These are phyloP conservation scores for Melanchra persicariae DNA, from an alignment of 2,888 invertebrate species.

Conservation along the genomic window DNA sequence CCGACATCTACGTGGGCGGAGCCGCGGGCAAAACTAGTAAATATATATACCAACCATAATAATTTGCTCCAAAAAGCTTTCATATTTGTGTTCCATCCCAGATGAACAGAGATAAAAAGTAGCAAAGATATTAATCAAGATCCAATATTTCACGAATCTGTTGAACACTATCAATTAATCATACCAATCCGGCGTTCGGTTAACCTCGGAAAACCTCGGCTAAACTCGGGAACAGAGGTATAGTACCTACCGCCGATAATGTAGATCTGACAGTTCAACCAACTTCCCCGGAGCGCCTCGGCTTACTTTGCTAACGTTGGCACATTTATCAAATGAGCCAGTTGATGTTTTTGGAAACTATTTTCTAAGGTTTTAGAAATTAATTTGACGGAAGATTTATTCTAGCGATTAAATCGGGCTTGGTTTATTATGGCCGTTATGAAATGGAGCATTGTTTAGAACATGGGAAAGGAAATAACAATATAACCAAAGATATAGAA, in stretches of 20 bases:
- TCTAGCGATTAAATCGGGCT: constrained; percentile 19
- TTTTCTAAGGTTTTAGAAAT: constrained; percentile 42
- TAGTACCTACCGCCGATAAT: constrained; percentile 62
- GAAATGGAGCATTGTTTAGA: constrained; percentile 1
- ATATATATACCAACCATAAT: background rate
- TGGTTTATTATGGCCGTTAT: constrained; percentile 25
- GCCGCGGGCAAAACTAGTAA: no score
- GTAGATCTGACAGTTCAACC: constrained; percentile 68
- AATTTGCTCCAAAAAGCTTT: constrained; percentile 5
- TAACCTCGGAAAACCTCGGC: constrained; percentile 37
- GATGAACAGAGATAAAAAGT: constrained; percentile 26
- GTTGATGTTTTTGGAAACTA: constrained; percentile 52
- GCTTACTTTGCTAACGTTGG: constrained; percentile 25
- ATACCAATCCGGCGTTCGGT: constrained; percentile 31
- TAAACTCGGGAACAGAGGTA: constrained; percentile 32
- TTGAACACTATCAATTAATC: constrained; percentile 63
- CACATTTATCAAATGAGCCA: constrained; percentile 52
- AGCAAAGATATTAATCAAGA: constrained; percentile 56
- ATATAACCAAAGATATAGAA: background rate
- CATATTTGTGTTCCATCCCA: constrained; percentile 1
- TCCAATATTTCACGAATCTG: constrained; percentile 54
- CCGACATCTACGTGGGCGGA: no score
- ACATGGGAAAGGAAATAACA: background rate
- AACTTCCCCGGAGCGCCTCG: constrained; percentile 50
- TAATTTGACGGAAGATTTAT: constrained; percentile 40